These are phyloP conservation scores for Hylia prasina DNA, from an alignment of 2,113 vertebrate species.

Conservation along the genomic window DNA sequence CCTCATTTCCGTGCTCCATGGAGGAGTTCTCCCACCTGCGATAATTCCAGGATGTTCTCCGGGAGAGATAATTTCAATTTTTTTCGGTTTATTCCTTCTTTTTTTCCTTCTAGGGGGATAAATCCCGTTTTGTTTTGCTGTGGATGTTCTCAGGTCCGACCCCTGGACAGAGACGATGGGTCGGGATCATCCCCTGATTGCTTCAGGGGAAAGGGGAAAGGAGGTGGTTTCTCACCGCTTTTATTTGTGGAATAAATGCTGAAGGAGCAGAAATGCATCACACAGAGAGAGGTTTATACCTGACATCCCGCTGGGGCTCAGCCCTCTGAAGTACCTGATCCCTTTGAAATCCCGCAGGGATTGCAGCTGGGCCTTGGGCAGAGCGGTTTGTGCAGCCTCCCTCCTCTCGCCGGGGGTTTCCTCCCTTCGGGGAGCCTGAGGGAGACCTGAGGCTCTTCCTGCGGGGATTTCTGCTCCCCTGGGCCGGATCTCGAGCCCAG, in stretches of 20 bases:
- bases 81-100: not conserved
- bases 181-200: not conserved
- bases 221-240: not conserved
- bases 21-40: not conserved
- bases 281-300: not conserved
- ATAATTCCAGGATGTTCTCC: not conserved
- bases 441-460: not conserved
- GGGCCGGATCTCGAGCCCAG: accelerated
- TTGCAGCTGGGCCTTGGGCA: not conserved
- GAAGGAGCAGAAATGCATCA: not conserved
- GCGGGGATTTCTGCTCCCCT: not conserved
- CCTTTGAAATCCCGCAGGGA: not conserved
- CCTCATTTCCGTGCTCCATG: accelerated
- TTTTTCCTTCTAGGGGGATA: not conserved
- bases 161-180: not conserved
- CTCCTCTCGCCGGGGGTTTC: too few relatives aligned
- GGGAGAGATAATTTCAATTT: not conserved
- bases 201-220: not conserved
- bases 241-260: not conserved
- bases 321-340: not conserved
- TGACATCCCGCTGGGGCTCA: not conserved
- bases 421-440: not conserved
- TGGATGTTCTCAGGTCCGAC: not conserved
- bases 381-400: not conserved
- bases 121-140: not conserved